Evolutionary conservation across 2,797 vertebrate genomes (phyloP).

Genomic region (Melanitta fusca): DNA sequence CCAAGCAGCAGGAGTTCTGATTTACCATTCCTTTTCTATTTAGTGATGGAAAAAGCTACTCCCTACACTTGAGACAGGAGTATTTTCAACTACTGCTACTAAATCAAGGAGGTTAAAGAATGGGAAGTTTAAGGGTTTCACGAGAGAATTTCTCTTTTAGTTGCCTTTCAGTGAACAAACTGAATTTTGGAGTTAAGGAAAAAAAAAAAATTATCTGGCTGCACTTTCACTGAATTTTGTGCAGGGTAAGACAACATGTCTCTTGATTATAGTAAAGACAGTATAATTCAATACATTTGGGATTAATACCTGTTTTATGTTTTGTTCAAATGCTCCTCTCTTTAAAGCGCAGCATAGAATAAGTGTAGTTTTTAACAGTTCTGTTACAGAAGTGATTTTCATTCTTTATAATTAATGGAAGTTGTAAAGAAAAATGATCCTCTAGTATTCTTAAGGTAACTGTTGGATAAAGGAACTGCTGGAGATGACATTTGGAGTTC

Average conservation of each 20-base stretch:
- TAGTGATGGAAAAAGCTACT: neutral
- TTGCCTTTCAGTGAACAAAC: neutral
- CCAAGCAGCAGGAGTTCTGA: neutral
- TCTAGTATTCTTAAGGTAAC: neutral
- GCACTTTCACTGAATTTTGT: rapidly evolving
- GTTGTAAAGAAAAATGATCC: slow-evolving; percentile 4
- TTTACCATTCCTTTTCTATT: neutral
- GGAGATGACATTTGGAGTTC: neutral
- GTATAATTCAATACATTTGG: neutral
- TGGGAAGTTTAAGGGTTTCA: neutral
- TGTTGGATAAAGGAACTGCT: neutral
- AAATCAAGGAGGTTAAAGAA: neutral
- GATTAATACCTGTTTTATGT: neutral
- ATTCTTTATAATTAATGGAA: neutral
- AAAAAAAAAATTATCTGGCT: neutral
- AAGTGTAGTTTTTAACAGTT: neutral
- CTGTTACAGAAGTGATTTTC: neutral
- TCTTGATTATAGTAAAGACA: neutral
- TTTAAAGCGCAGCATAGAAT: neutral
- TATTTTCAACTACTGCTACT: neutral
- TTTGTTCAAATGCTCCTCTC: neutral
- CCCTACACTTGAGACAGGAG: neutral
- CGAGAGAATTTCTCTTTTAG: neutral
- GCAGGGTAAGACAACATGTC: neutral
- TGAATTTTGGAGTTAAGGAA: neutral